Evolutionary conservation across 2,113 vertebrate species (phyloP).

Genomic region (Toxotes jaculatrix): DNA sequence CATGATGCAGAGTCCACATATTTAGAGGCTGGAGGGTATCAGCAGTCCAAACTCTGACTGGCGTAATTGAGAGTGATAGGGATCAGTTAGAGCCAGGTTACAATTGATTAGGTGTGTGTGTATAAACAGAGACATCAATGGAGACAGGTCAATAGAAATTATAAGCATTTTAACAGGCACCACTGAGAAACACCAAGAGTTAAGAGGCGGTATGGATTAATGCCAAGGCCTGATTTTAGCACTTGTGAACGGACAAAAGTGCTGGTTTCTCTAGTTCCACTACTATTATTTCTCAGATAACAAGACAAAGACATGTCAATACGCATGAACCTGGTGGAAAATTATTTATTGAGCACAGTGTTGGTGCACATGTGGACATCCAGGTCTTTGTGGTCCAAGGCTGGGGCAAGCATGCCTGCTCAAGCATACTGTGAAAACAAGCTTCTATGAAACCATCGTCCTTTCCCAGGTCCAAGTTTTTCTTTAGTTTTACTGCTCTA

Average conservation of each 20-base stretch:
- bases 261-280: neutral
- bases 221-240: neutral
- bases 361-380: neutral
- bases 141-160: slow-evolving; percentile 61
- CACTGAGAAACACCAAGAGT: slow-evolving; percentile 27
- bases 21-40: slow-evolving; percentile 73
- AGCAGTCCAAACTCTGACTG: slow-evolving; percentile 67
- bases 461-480: too few species aligned
- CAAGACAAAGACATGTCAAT: neutral
- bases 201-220: slow-evolving; percentile 40
- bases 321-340: neutral
- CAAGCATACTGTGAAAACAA: neutral
- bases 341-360: neutral
- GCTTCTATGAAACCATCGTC: neutral
- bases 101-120: slow-evolving; percentile 71
- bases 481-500: neutral
- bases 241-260: neutral
- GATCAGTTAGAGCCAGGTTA: slow-evolving; percentile 72
- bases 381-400: too few species aligned
- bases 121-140: slow-evolving; percentile 69
- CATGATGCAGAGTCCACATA: slow-evolving; percentile 68
- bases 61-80: slow-evolving; percentile 80
- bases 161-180: slow-evolving; percentile 57
- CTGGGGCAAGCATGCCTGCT: neutral
- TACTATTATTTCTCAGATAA: neutral